A percentile compares a stretch with the other conserved stretches of the same genome.
Evolutionary conservation across 2,888 invertebrate genomes (phyloP).

Genomic region (Melieria crassipennis): DNA sequence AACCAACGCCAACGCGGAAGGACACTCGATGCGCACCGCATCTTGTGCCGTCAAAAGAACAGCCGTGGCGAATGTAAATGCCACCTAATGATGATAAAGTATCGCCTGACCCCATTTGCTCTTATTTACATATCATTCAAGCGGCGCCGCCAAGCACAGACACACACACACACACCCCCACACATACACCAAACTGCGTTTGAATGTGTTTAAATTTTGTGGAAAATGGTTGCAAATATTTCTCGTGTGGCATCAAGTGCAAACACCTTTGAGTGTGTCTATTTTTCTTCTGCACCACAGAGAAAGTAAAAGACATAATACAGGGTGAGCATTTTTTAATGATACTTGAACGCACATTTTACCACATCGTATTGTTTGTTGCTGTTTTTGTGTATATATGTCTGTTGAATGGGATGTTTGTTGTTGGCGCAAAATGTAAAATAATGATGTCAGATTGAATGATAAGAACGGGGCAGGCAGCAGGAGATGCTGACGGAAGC

Average conservation of each 20-base stretch:
- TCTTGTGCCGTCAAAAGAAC: slow-evolving; percentile 5
- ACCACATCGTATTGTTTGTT: slow-evolving; percentile 5
- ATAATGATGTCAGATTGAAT: slow-evolving; percentile 49
- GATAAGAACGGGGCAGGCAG: slow-evolving; percentile 32
- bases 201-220: neutral
- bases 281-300: neutral
- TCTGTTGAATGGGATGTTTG: neutral
- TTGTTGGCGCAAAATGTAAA: slow-evolving; percentile 32
- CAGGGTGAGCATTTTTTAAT: slow-evolving; percentile 38
- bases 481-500: neutral
- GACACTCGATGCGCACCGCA: too few relatives aligned
- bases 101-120: neutral
- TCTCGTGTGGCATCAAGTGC: slow-evolving; percentile 19
- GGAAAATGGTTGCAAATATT: slow-evolving; percentile 8
- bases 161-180: neutral
- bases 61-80: slow-evolving; percentile 3
- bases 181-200: neutral
- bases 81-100: neutral
- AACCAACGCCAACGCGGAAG: too few relatives aligned
- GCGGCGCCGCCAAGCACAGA: neutral
- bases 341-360: slow-evolving; percentile 30
- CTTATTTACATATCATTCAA: slow-evolving; percentile 25
- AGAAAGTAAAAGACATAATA: slow-evolving; percentile 8
- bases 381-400: neutral
- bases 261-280: slow-evolving; percentile 5